Conservation (phyloP, 2,113 vertebrate genomes). For the Hydropotes inermis region DNA sequence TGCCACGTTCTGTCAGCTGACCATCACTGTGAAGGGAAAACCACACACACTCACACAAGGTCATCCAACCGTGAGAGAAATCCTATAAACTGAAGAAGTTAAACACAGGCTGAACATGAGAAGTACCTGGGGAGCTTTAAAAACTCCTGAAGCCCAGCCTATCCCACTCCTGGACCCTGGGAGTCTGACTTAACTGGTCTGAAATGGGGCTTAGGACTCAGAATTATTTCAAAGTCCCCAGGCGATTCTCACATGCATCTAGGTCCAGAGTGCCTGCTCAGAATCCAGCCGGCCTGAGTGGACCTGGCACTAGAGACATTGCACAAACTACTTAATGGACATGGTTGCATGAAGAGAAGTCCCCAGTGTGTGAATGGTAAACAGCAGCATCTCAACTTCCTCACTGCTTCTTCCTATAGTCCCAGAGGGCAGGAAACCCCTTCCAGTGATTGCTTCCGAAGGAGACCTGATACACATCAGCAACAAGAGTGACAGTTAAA, state of each 20-base stretch:
- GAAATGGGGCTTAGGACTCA: background rate
- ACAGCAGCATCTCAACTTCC: background rate
- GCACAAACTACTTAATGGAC: background rate
- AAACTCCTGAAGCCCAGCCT: background rate
- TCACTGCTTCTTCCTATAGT: background rate
- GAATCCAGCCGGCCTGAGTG: no score
- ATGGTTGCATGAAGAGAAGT: background rate
- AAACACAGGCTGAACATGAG: background rate
- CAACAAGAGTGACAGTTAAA: background rate
- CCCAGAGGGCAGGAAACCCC: background rate
- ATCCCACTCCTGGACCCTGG: background rate
- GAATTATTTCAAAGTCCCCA: background rate
- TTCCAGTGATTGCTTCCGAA: background rate
- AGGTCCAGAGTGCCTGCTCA: background rate
- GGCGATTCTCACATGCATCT: fast-evolving
- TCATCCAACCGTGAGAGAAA: background rate
- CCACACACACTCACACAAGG: background rate
- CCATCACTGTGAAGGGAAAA: background rate
- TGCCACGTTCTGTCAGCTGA: background rate
- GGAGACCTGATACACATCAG: background rate
- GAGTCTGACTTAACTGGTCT: background rate
- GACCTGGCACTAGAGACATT: fast-evolving
- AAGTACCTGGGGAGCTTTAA: background rate
- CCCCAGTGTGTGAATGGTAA: background rate
- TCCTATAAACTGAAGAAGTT: background rate